phyloP scores from a whole-genome alignment of 2,797 vertebrate species.

The Cossypha polioptera region DNA sequence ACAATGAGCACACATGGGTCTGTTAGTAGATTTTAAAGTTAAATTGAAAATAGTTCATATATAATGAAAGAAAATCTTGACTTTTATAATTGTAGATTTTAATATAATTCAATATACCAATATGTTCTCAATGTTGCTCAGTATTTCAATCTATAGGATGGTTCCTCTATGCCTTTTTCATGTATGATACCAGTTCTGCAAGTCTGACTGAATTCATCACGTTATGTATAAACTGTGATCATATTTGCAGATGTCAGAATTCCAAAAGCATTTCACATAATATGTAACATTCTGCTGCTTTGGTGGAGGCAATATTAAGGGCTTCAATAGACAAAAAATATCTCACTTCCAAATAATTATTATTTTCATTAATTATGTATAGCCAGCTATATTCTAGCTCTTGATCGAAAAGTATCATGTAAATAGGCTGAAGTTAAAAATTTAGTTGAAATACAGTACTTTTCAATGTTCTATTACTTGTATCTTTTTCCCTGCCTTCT shows the following conservation, averaged over 20 bases:
- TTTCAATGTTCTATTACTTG: neutral
- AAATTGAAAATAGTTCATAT: neutral
- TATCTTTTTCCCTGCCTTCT: neutral
- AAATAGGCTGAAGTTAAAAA: neutral
- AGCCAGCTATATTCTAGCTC: neutral
- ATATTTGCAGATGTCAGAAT: neutral
- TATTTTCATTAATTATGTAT: neutral
- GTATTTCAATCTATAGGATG: neutral
- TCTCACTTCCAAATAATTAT: neutral
- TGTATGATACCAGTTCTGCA: neutral
- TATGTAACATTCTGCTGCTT: neutral
- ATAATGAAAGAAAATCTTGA: neutral
- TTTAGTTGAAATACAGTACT: neutral
- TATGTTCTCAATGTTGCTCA: neutral
- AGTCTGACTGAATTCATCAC: neutral
- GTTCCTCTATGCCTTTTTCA: neutral
- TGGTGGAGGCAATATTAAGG: neutral
- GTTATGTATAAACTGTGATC: neutral
- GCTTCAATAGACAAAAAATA: neutral
- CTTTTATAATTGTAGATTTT: neutral
- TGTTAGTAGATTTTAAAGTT: neutral
- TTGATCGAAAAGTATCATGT: neutral
- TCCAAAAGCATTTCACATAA: neutral
- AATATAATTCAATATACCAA: neutral
- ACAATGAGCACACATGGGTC: neutral